Base-by-base conservation (phyloP, 2,888 invertebrate species). In the Neoaliturus tenellus region DNA sequence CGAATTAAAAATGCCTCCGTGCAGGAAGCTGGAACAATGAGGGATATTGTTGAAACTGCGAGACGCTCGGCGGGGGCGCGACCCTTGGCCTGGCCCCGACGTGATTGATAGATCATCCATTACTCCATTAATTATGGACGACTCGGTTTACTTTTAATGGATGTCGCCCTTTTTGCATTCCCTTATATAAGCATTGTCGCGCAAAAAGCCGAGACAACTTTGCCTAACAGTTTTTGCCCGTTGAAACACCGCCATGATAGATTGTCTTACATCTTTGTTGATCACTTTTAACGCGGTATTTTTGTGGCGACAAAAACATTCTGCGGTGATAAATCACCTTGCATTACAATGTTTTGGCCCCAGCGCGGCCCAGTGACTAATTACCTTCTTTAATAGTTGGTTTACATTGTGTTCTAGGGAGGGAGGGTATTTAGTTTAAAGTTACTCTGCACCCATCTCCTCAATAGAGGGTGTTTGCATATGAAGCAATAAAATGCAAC, bases 71-170 rank as follows among this genome's bases (percentile, higher is more conserved):
- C 8, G n/a, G 31, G 75, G 48, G 31, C 0, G 28, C 25, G 17
- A 33, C 6, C 78, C 78, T 20, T 48, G 6, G 20, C 17, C 78
- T 78, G 78, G 12, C 55, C 51, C 51, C 55, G 78, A 55, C 78
- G 20, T 78, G 78, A 78, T 78, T 78, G 78, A 78, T 78, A 78
- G 78, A 51, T 78, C 78, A 78, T 78, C 78, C 78, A 78, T 78
- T 78, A 78, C 55, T 51, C 25, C 78, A 78, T 78, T 78, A 78
- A 78, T 78, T 78, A 78, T 78, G 78, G 78, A 78, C 20, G 78
- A 55, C 55, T 23, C 51, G 55, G 78, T 51, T 78, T 78, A 78
- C 78, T 78, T 78, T 55, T 78, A 78, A 78, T 78, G 78, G 78
- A 78, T 78, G 78, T 78, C 48, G 75, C 75, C n/a, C 55, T 33